phyloP scores from a whole-genome alignment of 2,888 invertebrate genomes.

The Augochlorella aurata region DNA sequence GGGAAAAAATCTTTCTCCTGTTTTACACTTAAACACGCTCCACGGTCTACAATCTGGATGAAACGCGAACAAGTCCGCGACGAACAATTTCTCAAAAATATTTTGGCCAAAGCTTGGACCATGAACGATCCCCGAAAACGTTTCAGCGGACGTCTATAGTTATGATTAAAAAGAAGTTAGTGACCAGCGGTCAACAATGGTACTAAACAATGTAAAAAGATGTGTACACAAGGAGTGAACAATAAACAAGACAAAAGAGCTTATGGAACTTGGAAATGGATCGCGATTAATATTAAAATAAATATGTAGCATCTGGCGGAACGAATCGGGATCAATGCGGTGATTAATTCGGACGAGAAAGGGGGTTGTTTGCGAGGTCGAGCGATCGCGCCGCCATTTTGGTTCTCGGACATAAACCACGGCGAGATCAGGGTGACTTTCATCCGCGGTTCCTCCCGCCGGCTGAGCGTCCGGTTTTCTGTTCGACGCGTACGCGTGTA shows the following conservation, averaged over 20 bases:
- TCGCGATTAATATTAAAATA: too few species aligned
- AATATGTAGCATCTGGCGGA: background rate
- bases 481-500: constrained; percentile 58
- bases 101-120: background rate
- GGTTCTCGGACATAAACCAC: background rate
- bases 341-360: background rate
- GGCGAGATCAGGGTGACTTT: constrained; percentile 26
- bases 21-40: background rate
- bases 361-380: background rate
- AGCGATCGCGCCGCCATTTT: background rate
- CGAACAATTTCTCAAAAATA: background rate
- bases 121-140: too few species aligned
- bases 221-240: too few species aligned
- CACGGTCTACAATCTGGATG: background rate
- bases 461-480: constrained; percentile 44
- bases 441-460: constrained; percentile 42
- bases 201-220: too few species aligned
- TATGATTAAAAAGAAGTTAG: too few species aligned
- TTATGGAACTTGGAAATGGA: too few species aligned
- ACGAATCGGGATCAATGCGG: background rate
- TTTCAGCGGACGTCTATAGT: too few species aligned
- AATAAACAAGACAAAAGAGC: too few species aligned
- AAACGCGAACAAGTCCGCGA: background rate
- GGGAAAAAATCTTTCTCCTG: background rate
- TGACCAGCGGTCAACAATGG: too few species aligned